Conservation (phyloP, 2,797 vertebrate species). For the Salarias fasciatus region DNA sequence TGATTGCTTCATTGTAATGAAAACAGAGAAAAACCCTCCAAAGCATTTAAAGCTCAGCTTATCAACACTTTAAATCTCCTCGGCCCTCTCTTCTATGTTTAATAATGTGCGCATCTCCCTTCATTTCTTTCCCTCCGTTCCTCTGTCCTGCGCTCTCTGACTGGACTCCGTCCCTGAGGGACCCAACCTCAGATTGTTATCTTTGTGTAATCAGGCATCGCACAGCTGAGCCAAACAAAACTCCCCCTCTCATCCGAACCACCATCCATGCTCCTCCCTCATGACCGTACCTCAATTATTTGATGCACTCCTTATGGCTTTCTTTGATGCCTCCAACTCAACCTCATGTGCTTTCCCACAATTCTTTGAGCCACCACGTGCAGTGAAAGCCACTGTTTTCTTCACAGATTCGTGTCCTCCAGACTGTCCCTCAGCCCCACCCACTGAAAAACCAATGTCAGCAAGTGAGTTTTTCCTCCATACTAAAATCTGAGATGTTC, state of each 20-base stretch:
- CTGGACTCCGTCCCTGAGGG: conserved; percentile 50
- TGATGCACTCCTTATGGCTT: conserved; percentile 25
- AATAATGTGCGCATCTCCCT: conserved; percentile 35
- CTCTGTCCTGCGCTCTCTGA: conserved; percentile 22
- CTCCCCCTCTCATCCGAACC: conserved; percentile 39
- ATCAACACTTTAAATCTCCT: conserved; percentile 33
- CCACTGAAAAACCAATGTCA: no score
- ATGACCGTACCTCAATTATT: conserved; percentile 49
- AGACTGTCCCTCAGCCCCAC: no score
- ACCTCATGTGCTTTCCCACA: conserved; percentile 6
- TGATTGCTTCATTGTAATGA: conserved; percentile 18
- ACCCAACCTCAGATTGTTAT: conserved; percentile 66
- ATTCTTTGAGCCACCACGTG: conserved; percentile 8
- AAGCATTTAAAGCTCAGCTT: conserved; percentile 21
- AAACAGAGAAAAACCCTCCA: not conserved
- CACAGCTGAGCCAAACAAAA: conserved; percentile 66
- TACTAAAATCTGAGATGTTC: no score
- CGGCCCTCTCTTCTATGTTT: conserved; percentile 24
- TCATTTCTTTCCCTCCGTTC: conserved; percentile 21
- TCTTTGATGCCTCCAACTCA: conserved; percentile 10
- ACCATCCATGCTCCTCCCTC: conserved; percentile 15
- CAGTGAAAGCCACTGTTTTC: conserved; percentile 11
- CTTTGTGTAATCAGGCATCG: conserved; percentile 74
- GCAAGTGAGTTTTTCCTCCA: no score
- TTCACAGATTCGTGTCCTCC: conserved; percentile 39